Base-by-base conservation (phyloP, 2,113 vertebrate genomes). In the Cephalopterus ornatus region DNA sequence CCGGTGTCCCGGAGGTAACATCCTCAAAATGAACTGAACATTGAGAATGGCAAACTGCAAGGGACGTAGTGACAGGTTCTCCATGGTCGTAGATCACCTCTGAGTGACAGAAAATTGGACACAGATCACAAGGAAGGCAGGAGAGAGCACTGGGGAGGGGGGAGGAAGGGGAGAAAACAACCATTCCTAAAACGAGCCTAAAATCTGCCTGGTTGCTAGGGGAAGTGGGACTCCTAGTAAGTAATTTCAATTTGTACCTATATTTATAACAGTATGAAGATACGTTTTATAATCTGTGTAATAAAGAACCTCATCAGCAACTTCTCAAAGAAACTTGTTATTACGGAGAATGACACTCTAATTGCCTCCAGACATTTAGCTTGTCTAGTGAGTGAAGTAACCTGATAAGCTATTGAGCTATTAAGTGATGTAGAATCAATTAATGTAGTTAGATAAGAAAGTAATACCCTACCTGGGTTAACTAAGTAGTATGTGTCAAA, bases 371-470 rank as follows among this genome's bases (percentile, higher is more conserved):
- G 97, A 96, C 96, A 97, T 98, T 97, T 97, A 93, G 94, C 94
- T 88, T 94, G 96, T 97, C 95, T 97, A 93, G 96, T 81, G 93
- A 97, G 97, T 96, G 95, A 97, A 97, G 94, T 93, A 95, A 97
- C 91, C 95, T 96, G 97, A 98, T 97, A 97, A 98, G 96, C 95
- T 96, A 97, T 97, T 96, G 97, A 98, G 95, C 95, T 97, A 98
- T 98, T 98, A 97, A 97, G 97, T 97, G 96, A 96, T 97, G 95
- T 92, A 97, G 97, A 97, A 97, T 97, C 96, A 97, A 97, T 97
- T 97, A 97, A 97, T 96, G 97, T 78, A 94, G 94, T 95, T 95
- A 96, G 97, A 97, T 97, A 98, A 97, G 97, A 96, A 97, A 97
- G 95, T 96, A 98, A 97, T 96, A 97, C 81, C 87, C 93, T 93